phyloP scores from a whole-genome alignment of 2,113 vertebrate species.

The Callorhinus ursinus region DNA sequence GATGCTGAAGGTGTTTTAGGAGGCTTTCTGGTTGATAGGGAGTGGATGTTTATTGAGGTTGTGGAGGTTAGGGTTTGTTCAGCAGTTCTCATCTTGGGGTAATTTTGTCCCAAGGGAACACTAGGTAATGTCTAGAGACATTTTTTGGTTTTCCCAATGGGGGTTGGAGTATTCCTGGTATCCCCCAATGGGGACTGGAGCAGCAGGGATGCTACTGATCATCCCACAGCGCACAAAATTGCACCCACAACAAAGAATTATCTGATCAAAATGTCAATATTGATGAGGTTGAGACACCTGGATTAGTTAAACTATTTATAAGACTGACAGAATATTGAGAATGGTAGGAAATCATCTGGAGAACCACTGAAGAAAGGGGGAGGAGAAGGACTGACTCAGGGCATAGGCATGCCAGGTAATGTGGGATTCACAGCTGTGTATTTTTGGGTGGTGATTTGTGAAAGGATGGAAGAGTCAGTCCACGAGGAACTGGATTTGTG shows the following conservation, averaged over 20 bases:
- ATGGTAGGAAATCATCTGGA: background rate
- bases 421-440: background rate
- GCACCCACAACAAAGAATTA: background rate
- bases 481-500: background rate
- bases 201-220: background rate
- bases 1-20: too few species aligned
- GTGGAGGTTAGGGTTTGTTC: background rate
- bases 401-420: background rate
- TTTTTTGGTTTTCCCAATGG: background rate
- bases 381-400: background rate
- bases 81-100: background rate
- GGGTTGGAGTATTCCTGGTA: fast-evolving
- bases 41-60: background rate
- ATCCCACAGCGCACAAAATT: background rate
- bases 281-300: background rate
- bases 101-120: background rate
- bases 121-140: background rate
- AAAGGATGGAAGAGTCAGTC: background rate
- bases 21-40: background rate
- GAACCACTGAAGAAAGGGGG: background rate
- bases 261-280: background rate
- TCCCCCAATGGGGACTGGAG: fast-evolving
- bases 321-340: background rate
- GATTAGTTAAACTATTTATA: background rate
- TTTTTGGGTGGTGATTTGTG: background rate